Percentiles rank a stretch among this genome's conserved stretches.
Evolutionary conservation across 2,113 vertebrate genomes (phyloP).

Genomic region (Ictidomys tridecemlineatus): DNA sequence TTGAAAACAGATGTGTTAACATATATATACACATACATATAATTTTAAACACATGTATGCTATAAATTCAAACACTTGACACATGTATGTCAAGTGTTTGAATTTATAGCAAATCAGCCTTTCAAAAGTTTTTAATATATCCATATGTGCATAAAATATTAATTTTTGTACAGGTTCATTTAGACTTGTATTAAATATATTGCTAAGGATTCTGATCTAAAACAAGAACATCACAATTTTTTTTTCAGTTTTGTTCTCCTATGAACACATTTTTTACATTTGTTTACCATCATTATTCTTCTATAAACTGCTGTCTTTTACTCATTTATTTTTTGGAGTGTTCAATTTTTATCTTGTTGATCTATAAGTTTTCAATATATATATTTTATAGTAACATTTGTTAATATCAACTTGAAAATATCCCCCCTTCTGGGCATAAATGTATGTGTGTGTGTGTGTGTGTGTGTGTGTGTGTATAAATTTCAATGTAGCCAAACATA

Average conservation of each 20-base stretch:
- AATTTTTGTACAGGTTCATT: not conserved
- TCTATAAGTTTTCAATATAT: not conserved
- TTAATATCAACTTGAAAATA: conserved; percentile 40
- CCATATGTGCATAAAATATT: not conserved
- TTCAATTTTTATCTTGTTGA: not conserved
- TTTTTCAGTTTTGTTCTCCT: not conserved
- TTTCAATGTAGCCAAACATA: not conserved
- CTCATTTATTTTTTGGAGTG: not conserved
- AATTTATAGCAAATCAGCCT: not conserved
- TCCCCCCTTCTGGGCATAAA: not conserved
- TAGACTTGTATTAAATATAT: not conserved
- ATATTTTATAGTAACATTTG: not conserved
- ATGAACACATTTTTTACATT: not conserved
- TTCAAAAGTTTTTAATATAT: conserved; percentile 3
- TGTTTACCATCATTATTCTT: not conserved
- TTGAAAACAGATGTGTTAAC: not conserved
- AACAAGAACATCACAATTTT: not conserved
- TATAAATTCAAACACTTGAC: too few species aligned
- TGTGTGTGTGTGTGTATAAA: not conserved
- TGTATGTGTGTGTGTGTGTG: too few species aligned
- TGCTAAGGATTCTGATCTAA: not conserved
- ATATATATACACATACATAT: too few species aligned
- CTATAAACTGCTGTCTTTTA: not conserved
- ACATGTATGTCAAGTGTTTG: not conserved
- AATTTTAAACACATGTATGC: too few species aligned